These are phyloP conservation scores for Tridacna gigas DNA, from an alignment of 2,888 invertebrate genomes.

Conservation along the genomic window DNA sequence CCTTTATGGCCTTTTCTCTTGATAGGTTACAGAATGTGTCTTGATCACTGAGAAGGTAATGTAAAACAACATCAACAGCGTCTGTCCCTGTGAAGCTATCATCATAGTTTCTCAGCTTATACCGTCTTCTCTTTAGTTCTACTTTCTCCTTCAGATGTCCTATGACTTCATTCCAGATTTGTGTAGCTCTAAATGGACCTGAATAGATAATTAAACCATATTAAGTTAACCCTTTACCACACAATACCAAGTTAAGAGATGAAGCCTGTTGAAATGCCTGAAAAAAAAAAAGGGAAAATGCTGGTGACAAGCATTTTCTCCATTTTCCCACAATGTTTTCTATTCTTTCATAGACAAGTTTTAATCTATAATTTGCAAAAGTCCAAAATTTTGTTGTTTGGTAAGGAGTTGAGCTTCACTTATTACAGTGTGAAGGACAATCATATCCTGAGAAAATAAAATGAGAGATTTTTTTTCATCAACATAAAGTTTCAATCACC, in stretches of 20 bases:
- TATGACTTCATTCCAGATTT: conserved; percentile 83
- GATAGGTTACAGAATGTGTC: conserved; percentile 79
- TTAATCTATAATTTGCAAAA: too few relatives aligned
- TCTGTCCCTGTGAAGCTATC: conserved; percentile 82
- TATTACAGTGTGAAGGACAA: too few relatives aligned
- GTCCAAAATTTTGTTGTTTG: too few relatives aligned
- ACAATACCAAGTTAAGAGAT: background rate
- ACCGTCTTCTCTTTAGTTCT: conserved; percentile 78
- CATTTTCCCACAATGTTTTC: too few relatives aligned
- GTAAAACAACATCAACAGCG: conserved; percentile 82
- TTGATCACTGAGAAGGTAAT: conserved; percentile 77
- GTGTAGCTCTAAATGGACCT: conserved; percentile 82
- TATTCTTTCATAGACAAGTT: too few relatives aligned
- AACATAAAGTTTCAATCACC: too few relatives aligned
- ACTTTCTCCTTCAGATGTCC: conserved; percentile 78
- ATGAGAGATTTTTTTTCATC: too few relatives aligned
- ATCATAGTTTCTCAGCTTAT: conserved; percentile 79
- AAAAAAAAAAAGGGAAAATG: too few relatives aligned
- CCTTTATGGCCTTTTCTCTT: conserved; percentile 81
- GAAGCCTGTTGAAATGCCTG: too few relatives aligned
- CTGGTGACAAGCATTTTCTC: too few relatives aligned
- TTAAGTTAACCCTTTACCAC: background rate
- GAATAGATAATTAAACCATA: background rate
- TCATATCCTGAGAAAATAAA: too few relatives aligned
- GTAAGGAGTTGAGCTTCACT: too few relatives aligned